Evolutionary conservation across 2,888 invertebrate species (phyloP), one percentile per base, ranked within the genome.

Genomic region (Acleris laterana): DNA sequence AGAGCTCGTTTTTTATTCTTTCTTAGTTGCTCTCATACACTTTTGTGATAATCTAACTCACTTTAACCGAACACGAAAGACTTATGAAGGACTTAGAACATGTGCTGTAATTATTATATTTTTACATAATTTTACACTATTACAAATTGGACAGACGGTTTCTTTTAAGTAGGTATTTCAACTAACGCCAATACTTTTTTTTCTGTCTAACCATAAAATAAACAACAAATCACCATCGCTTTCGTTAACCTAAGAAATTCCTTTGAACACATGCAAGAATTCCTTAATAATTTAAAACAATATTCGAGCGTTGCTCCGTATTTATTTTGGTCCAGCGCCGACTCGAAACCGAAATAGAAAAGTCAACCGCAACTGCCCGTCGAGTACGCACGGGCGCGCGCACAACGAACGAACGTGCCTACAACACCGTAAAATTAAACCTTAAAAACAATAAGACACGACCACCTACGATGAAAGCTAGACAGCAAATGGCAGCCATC

Each of bases 311-410:
- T 53, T 62, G 57, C 62, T 51, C 67, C 77, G 78, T 71, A 88
- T 89, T 90, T 93, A 93, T 93, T 93, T 93, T 83, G 72, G 92
- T 89, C 83, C 75, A 68, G 71, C 74, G 79, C 83, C 78, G 81
- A 80, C 82, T 81, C 68, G 82, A 79, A 80, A 85, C 88, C 81
- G 80, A 93, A 93, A 93, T 93, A 93, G 92, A 91, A 90, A 90
- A 91, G 89, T 89, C 88, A 83, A 85, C 81, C 77, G 81, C 81
- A 83, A 84, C 85, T 82, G 84, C 74, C 78, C 87, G 75, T 68
- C 77, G 79, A 75, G 77, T 83, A 71, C 79, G 85, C 87, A 89
- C 91, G 90, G 85, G 61, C 46, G 84, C 80, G 81, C 79, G 78
- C 77, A 81, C 77, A 77, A 71, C 73, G 71, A 74, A 69, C 70